Conservation (phyloP, 2,888 invertebrate species). For the Meghimatium bilineatum region DNA sequence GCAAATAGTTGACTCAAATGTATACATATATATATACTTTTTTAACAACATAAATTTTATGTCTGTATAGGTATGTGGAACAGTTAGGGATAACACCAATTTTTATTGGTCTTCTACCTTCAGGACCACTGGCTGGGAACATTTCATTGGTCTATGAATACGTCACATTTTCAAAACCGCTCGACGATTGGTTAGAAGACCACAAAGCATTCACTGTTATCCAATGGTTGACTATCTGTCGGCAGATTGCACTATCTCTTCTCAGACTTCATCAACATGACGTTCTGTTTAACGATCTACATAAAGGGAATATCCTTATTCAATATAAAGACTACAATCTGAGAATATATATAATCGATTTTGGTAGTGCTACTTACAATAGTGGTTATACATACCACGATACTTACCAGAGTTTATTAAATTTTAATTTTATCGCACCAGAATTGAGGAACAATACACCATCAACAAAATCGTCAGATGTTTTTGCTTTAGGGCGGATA, state of each 20-base stretch:
- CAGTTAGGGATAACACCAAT: slow-evolving; percentile 29
- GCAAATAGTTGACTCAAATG: no score
- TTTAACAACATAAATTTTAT: background rate
- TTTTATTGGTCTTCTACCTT: slow-evolving; percentile 43
- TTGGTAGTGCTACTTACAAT: slow-evolving; percentile 48
- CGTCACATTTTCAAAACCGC: slow-evolving; percentile 21
- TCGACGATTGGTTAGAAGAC: slow-evolving; percentile 31
- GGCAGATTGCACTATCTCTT: slow-evolving; percentile 26
- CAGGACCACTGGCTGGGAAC: slow-evolving; percentile 27
- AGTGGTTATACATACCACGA: slow-evolving; percentile 31
- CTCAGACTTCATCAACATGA: slow-evolving; percentile 38
- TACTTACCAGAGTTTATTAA: background rate
- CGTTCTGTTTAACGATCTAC: slow-evolving; percentile 50
- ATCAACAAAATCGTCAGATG: slow-evolving; percentile 33
- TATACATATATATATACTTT: no score
- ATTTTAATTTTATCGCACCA: slow-evolving; percentile 42
- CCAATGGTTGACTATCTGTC: slow-evolving; percentile 48
- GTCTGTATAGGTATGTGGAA: slow-evolving; percentile 32
- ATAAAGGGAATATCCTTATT: slow-evolving; percentile 47
- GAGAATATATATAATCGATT: slow-evolving; percentile 47
- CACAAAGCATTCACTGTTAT: background rate
- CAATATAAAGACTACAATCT: slow-evolving; percentile 1
- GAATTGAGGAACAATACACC: slow-evolving; percentile 9
- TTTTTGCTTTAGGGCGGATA: slow-evolving; percentile 44
- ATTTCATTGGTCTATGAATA: slow-evolving; percentile 49